These are phyloP conservation scores for Galaxias olidus DNA, from an alignment of 2,797 vertebrate genomes.

Conservation along the genomic window DNA sequence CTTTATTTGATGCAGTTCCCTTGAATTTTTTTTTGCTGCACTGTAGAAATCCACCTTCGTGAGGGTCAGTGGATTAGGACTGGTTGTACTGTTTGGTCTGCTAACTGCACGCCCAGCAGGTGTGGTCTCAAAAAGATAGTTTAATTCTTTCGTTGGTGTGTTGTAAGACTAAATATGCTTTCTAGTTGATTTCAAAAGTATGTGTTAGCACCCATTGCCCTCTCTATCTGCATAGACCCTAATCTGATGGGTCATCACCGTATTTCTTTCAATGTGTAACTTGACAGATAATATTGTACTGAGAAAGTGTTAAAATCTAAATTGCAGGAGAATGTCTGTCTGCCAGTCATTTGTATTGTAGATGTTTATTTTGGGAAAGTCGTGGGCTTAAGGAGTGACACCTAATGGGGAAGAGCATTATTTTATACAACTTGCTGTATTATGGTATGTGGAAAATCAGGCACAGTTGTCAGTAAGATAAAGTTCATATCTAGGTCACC, in stretches of 20 bases:
- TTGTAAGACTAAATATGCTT: background rate
- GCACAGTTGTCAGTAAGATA: background rate
- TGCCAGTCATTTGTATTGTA: too few species aligned
- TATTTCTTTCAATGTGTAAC: too few species aligned
- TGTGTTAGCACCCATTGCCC: too few species aligned
- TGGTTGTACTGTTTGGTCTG: conserved; percentile 3
- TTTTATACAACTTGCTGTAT: background rate
- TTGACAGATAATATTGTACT: too few species aligned
- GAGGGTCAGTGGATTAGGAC: conserved; percentile 7
- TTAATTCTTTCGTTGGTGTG: background rate
- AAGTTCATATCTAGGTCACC: background rate
- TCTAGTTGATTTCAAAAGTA: background rate
- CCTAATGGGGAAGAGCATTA: background rate
- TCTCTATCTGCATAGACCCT: too few species aligned
- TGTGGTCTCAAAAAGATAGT: background rate
- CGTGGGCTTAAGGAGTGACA: background rate
- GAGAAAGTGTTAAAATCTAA: too few species aligned
- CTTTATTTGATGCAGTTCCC: background rate
- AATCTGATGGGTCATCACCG: too few species aligned
- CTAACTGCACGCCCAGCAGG: background rate
- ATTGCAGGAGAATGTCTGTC: too few species aligned
- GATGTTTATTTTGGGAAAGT: too few species aligned
- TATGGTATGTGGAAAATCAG: background rate
- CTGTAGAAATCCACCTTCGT: conserved; percentile 15
- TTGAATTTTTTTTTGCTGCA: background rate